Conservation (phyloP, 2,797 vertebrate genomes). For the Chelon labrosus region DNA sequence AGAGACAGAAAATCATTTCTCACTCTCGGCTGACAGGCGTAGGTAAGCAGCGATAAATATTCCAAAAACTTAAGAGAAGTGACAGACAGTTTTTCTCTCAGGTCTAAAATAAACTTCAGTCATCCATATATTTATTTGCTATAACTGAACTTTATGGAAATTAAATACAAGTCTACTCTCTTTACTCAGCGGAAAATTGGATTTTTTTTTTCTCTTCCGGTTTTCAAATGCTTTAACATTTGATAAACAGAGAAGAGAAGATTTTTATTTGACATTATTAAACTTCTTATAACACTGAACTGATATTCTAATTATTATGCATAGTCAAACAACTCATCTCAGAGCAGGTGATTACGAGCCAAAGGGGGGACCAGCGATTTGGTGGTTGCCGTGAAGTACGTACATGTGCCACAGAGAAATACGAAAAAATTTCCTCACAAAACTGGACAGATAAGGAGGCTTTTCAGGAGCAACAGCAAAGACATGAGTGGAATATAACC, state of each 20-base stretch:
- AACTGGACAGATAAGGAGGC: conserved; percentile 17
- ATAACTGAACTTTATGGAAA: conserved; percentile 45
- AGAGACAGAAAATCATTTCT: conserved; percentile 43
- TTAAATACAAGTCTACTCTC: conserved; percentile 36
- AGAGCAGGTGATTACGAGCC: conserved; percentile 24
- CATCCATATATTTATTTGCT: conserved; percentile 16
- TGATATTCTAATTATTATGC: conserved; percentile 41
- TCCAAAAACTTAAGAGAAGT: conserved; percentile 43
- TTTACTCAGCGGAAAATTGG: not conserved
- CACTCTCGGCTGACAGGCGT: conserved; percentile 31
- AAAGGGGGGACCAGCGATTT: not conserved
- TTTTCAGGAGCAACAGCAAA: conserved; percentile 25
- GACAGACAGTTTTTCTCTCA: conserved; percentile 53
- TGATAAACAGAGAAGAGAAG: conserved; percentile 21
- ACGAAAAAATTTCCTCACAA: conserved; percentile 13
- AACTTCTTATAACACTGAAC: conserved; percentile 35
- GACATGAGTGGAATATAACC: conserved; percentile 22
- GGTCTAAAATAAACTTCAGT: conserved; percentile 62
- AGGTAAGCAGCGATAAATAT: conserved; percentile 73
- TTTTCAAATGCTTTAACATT: conserved; percentile 50
- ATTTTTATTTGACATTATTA: conserved; percentile 39
- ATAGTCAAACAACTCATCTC: conserved; percentile 22
- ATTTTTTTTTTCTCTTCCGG: not conserved
- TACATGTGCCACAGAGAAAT: conserved; percentile 34
- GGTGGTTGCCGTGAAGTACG: not conserved